phyloP scores from a whole-genome alignment of 1,140 invertebrate species.

The Acromyrmex echinatior region DNA sequence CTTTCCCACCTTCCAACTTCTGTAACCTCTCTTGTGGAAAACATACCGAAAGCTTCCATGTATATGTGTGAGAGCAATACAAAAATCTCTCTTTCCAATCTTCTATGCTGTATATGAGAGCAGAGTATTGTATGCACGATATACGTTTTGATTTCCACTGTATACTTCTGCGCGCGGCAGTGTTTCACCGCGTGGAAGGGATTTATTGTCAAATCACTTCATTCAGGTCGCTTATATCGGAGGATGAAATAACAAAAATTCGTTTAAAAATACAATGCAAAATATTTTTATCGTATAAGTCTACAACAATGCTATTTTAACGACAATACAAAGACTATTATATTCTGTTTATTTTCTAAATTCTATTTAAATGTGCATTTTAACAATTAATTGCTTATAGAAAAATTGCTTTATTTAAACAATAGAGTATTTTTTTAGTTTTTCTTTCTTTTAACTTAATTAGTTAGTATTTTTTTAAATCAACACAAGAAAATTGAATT shows the following conservation, averaged over 20 bases:
- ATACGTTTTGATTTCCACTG: slow-evolving; percentile 48
- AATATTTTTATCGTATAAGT: background rate
- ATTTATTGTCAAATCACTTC: slow-evolving; percentile 56
- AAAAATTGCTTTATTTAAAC: background rate
- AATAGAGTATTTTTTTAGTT: background rate
- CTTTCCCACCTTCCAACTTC: slow-evolving; percentile 11
- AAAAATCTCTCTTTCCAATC: slow-evolving; percentile 52
- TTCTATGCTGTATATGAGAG: background rate
- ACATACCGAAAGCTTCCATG: slow-evolving; percentile 42
- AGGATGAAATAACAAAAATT: slow-evolving; percentile 2
- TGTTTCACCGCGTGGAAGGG: slow-evolving; percentile 9
- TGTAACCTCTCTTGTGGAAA: slow-evolving; percentile 8
- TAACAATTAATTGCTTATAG: background rate
- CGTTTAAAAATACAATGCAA: background rate
- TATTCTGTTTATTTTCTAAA: background rate
- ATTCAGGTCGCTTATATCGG: slow-evolving; percentile 25
- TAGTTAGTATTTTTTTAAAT: background rate
- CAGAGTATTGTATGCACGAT: slow-evolving; percentile 31
- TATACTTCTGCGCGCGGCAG: background rate
- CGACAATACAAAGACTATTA: background rate
- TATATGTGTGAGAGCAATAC: background rate
- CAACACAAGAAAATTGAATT: background rate
- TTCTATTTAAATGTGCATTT: background rate
- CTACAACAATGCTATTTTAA: background rate
- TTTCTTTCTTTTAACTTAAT: background rate